Evolutionary conservation across 2,888 invertebrate genomes (phyloP).

Genomic region (Lydus trimaculatus): DNA sequence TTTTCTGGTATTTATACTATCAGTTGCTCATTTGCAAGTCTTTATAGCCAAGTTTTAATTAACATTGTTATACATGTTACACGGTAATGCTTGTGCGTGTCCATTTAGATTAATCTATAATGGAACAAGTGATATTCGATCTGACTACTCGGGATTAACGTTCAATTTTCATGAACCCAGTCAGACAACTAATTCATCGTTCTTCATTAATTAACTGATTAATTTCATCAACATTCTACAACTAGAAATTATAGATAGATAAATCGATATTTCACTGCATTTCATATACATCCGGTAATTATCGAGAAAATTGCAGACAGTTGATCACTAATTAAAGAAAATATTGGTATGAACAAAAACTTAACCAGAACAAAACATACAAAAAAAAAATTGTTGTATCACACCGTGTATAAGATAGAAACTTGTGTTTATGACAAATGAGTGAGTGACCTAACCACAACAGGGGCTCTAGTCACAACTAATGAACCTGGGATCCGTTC

Average conservation of each 20-base stretch:
- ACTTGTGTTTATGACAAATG: slow-evolving; percentile 57
- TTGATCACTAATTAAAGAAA: too few species aligned
- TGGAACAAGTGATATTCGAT: slow-evolving; percentile 25
- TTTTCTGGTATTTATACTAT: background rate
- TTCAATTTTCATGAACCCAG: slow-evolving; percentile 18
- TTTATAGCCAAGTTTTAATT: slow-evolving; percentile 15
- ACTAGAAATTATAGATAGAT: background rate
- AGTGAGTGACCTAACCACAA: slow-evolving; percentile 53
- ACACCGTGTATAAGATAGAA: background rate
- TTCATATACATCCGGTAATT: too few species aligned
- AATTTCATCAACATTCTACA: background rate
- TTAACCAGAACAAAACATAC: background rate
- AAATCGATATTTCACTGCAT: background rate
- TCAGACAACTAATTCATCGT: background rate
- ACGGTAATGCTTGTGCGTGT: slow-evolving; percentile 29
- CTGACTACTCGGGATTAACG: slow-evolving; percentile 20
- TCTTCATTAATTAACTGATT: background rate
- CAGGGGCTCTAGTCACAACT: slow-evolving; percentile 48
- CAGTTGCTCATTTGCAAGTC: slow-evolving; percentile 3
- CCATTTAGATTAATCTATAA: slow-evolving; percentile 30
- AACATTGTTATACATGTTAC: slow-evolving; percentile 24
- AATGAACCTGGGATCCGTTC: slow-evolving; percentile 48
- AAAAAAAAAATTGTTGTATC: background rate
- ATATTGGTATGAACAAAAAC: too few species aligned
- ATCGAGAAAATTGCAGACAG: too few species aligned